phyloP scores from a whole-genome alignment of 2,888 invertebrate genomes.

The Eupithecia inturbata region DNA sequence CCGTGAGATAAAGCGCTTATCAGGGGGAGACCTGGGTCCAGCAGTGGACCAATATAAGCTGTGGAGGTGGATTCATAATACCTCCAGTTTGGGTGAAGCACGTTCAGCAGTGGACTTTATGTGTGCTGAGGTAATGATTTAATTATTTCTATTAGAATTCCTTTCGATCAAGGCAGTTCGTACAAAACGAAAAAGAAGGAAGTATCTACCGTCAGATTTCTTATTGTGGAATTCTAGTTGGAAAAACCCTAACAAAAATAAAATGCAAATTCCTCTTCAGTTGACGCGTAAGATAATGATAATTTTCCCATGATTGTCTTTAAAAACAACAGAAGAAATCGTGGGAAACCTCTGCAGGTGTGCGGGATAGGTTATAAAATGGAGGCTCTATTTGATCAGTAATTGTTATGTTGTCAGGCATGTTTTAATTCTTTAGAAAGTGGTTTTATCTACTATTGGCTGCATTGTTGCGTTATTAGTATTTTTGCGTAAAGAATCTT shows the following conservation, averaged over 20 bases:
- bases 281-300: conserved; percentile 48
- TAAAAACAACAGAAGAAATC: conserved; percentile 62
- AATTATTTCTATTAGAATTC: too few species aligned
- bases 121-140: too few species aligned
- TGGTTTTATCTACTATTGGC: conserved; percentile 1
- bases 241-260: not conserved
- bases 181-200: not conserved
- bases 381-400: conserved; percentile 51
- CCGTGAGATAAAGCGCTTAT: too few species aligned
- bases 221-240: not conserved
- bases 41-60: too few species aligned
- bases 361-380: conserved; percentile 58
- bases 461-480: not conserved
- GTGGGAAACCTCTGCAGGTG: conserved; percentile 75
- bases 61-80: too few species aligned
- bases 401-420: conserved; percentile 32
- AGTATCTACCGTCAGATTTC: not conserved
- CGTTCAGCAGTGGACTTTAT: too few species aligned
- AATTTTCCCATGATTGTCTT: conserved; percentile 69
- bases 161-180: too few species aligned
- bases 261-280: conserved; percentile 18
- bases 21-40: too few species aligned
- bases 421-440: conserved; percentile 26
- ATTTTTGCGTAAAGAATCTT: not conserved
- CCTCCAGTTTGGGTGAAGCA: too few species aligned